phyloP scores from a whole-genome alignment of 2,888 invertebrate genomes.

The Sphecodes monilicornis region DNA sequence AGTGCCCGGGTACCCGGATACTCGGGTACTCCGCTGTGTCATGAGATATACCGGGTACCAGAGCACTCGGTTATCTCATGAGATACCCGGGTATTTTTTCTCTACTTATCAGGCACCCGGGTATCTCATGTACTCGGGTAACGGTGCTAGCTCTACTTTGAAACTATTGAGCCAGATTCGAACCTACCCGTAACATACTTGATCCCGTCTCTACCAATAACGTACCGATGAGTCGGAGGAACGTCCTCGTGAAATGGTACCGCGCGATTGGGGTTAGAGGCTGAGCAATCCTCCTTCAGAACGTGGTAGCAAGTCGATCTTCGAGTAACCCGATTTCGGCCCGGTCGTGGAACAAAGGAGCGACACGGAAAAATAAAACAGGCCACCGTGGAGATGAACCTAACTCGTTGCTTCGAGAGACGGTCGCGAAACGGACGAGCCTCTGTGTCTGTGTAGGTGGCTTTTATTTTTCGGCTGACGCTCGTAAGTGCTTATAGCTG shows the following conservation, averaged over 20 bases:
- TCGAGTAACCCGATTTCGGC: constrained; percentile 7
- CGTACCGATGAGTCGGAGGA: background rate
- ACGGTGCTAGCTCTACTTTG: too few species aligned
- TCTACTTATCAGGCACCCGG: too few species aligned
- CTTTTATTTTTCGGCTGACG: constrained; percentile 17
- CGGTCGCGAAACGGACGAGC: background rate
- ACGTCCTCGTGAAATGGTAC: background rate
- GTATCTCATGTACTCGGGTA: too few species aligned
- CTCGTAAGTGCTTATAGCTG: constrained; percentile 6
- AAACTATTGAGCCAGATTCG: background rate
- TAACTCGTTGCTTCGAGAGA: background rate
- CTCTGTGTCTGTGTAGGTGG: background rate
- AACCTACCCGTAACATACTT: background rate
- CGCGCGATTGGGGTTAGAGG: constrained; percentile 4
- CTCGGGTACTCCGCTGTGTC: too few species aligned
- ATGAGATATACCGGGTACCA: too few species aligned
- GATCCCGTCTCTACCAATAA: background rate
- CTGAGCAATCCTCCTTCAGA: constrained; percentile 9
- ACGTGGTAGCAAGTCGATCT: constrained; percentile 8
- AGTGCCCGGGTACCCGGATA: too few species aligned
- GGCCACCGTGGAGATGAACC: constrained; percentile 5
- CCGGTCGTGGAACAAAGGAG: background rate
- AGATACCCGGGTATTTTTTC: too few species aligned
- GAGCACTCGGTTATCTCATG: too few species aligned
- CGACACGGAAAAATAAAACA: constrained; percentile 5